These are phyloP conservation scores for Digitonthophagus gazella DNA, from an alignment of 2,888 invertebrate genomes.

Conservation along the genomic window DNA sequence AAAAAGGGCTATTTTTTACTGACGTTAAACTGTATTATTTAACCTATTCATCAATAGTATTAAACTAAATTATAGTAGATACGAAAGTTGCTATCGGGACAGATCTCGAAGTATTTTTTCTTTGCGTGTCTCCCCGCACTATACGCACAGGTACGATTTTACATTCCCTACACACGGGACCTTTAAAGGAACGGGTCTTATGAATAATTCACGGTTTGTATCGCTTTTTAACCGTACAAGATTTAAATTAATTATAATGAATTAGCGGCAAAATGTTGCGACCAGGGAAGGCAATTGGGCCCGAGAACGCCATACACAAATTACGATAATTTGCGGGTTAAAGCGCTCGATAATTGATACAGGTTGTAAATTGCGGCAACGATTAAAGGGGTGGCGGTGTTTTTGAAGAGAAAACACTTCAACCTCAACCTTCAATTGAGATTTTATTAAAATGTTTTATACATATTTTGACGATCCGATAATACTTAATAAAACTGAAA, in stretches of 20 bases:
- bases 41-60: neutral
- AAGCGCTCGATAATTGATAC: neutral
- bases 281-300: neutral
- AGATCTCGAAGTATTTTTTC: neutral
- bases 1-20: neutral
- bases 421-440: neutral
- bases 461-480: neutral
- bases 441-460: neutral
- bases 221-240: neutral
- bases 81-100: neutral
- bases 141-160: neutral
- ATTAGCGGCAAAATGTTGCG: neutral
- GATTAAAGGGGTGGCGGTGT: neutral
- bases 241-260: neutral
- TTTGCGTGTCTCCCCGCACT: neutral
- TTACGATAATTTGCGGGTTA: neutral
- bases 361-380: neutral
- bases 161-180: neutral
- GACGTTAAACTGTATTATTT: neutral
- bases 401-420: neutral
- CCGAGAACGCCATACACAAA: neutral
- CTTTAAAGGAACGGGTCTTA: neutral
- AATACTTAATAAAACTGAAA: neutral
- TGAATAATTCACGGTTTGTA: neutral
- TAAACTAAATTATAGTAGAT: neutral